phyloP scores from a whole-genome alignment of 2,797 vertebrate species.

The Onychomys torridus region DNA sequence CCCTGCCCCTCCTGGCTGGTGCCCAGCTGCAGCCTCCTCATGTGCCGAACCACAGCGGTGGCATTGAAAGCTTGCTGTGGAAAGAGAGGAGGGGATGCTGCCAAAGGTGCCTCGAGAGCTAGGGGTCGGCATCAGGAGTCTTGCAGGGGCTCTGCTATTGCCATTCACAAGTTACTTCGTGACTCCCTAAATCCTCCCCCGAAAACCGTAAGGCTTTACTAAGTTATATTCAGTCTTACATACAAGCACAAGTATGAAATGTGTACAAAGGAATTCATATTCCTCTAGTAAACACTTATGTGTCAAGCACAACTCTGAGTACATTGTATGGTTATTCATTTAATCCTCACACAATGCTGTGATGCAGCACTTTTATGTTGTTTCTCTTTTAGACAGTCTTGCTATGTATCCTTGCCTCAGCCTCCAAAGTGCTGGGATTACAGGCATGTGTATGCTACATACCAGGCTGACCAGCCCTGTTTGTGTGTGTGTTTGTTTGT shows the following conservation, averaged over 20 bases:
- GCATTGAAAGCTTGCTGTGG: slow-evolving; percentile 98
- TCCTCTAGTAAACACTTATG: neutral
- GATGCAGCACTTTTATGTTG: neutral
- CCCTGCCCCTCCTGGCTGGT: slow-evolving; percentile 93
- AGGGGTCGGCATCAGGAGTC: neutral
- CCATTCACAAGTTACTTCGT: neutral
- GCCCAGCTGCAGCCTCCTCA: slow-evolving; percentile 96
- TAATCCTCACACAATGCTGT: neutral
- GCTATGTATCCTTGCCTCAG: neutral
- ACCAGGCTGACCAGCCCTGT: neutral
- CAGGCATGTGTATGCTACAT: neutral
- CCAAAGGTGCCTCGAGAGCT: neutral
- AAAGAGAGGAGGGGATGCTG: slow-evolving; percentile 38
- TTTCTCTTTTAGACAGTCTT: neutral
- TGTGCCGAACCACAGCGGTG: slow-evolving; percentile 97
- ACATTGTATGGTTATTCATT: neutral
- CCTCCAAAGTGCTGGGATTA: neutral
- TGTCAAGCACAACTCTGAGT: neutral
- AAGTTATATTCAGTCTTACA: neutral
- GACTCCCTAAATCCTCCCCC: neutral
- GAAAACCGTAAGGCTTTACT: slow-evolving; percentile 5
- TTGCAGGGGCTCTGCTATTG: neutral
- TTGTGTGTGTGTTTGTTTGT: neutral
- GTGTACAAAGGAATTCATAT: neutral
- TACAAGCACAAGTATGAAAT: neutral